Conservation (phyloP, 2,113 vertebrate species). For the Eurypyga helias region DNA sequence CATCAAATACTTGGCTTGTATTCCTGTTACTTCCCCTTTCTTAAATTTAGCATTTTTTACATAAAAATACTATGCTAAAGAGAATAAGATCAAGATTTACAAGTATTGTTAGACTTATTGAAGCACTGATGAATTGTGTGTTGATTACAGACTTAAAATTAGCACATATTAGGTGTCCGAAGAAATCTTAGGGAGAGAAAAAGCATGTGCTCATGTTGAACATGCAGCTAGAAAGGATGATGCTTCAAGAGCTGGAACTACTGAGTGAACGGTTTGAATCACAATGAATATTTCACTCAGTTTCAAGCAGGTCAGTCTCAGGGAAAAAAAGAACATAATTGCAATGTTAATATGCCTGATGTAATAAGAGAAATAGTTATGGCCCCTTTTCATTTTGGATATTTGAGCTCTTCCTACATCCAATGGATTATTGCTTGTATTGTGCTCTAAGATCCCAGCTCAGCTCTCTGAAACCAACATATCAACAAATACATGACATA, state of each 20-base stretch:
- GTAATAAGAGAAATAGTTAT: not conserved
- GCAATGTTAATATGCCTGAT: not conserved
- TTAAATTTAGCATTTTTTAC: not conserved
- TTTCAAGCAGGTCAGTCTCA: not conserved
- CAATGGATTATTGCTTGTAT: rapidly evolving
- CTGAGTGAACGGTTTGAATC: not conserved
- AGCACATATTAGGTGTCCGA: not conserved
- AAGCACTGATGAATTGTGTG: not conserved
- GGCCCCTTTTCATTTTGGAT: not conserved
- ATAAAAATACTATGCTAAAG: not conserved
- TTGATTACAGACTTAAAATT: not conserved
- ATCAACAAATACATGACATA: no score
- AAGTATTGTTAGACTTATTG: not conserved
- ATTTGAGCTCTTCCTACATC: not conserved
- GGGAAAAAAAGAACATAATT: not conserved
- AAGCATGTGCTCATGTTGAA: not conserved
- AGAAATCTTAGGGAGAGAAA: not conserved
- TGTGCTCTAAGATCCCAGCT: not conserved
- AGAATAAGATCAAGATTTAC: not conserved
- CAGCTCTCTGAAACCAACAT: not conserved
- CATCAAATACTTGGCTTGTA: not conserved
- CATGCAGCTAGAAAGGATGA: not conserved
- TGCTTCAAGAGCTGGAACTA: not conserved
- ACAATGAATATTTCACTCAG: rapidly evolving
- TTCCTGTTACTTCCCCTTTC: not conserved